Conservation (phyloP, 2,113 vertebrate species). For the Sphyrna mokarran region DNA sequence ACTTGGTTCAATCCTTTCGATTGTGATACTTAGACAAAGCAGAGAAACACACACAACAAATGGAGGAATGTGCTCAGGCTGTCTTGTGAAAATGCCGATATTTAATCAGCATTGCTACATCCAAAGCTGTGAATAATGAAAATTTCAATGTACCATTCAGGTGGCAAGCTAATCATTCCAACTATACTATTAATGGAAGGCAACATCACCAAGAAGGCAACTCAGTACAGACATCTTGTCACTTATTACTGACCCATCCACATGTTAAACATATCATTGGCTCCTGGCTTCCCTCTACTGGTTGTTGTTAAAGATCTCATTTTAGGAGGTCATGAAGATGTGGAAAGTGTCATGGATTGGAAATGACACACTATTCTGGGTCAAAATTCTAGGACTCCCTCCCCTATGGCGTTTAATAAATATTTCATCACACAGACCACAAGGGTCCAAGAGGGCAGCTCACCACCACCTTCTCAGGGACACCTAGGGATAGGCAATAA, state of each 20-base stretch:
- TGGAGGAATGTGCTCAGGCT: not conserved
- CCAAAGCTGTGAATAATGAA: not conserved
- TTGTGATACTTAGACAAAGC: not conserved
- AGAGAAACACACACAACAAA: not conserved
- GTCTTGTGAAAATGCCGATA: not conserved
- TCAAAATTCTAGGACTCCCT: not conserved
- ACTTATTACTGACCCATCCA: not conserved
- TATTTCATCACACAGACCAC: not conserved
- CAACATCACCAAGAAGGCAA: not conserved
- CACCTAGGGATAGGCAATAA: not conserved
- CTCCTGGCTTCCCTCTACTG: not conserved
- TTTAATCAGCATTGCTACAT: not conserved
- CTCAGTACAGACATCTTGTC: not conserved
- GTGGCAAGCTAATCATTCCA: not conserved
- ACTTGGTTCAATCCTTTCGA: not conserved
- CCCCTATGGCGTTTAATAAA: not conserved
- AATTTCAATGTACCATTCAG: not conserved
- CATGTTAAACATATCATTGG: not conserved
- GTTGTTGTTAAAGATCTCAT: not conserved
- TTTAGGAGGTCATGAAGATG: not conserved
- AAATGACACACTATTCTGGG: not conserved
- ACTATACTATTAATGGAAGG: not conserved
- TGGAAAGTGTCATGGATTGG: not conserved
- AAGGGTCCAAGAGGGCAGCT: not conserved
- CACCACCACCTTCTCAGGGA: not conserved